Base-by-base conservation (phyloP, 1,140 invertebrate species). In the Rhyacophila brunnea region DNA sequence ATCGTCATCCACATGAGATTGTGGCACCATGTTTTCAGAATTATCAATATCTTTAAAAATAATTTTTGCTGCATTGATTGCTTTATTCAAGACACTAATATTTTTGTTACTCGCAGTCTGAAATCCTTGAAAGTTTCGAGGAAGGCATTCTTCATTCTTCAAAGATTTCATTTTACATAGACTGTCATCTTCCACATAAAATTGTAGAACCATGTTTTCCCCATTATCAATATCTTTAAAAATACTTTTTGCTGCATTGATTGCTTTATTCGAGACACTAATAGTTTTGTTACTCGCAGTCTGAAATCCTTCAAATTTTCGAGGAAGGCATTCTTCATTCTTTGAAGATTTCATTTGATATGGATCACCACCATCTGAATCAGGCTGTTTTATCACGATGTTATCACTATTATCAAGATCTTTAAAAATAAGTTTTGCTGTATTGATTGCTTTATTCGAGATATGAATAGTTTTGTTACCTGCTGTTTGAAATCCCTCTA, bases 381-480 rank as follows among this genome's bases (percentile, higher is more conserved):
- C 4, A 40, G n/a, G 11, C 5, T 5, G n/a, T 13, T n/a, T n/a
- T n/a, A 5, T n/a, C 11, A 5, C 38, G 4, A 28, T 28, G 9
- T 28, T 9, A 5, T 9, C 9, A 5, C 3, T 28, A 28, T 28
- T 9, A 5, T 28, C 23, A 9, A 28, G 3, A 28, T 28, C 23
- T 28, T 28, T 28, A 28, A 28, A 28, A 5, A 28, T 28, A 28
- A 5, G 3, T 28, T 9, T 28, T 28, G 23, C 23, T 65, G 68
- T 69, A 14, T 70, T 44, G 23, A 80, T 60, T 34, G 70, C 64
- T 17, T 67, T 63, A 44, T 72, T 64, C 10, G 70, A 71, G 11
- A 80, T 54, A 42, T 40, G 48, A 7, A 81, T 67, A 52, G 48
- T 60, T 68, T 77, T 80, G 44, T 50, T 45, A 40, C 36, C 47